phyloP scores from a whole-genome alignment of 2,113 vertebrate species.

The Hylia prasina region DNA sequence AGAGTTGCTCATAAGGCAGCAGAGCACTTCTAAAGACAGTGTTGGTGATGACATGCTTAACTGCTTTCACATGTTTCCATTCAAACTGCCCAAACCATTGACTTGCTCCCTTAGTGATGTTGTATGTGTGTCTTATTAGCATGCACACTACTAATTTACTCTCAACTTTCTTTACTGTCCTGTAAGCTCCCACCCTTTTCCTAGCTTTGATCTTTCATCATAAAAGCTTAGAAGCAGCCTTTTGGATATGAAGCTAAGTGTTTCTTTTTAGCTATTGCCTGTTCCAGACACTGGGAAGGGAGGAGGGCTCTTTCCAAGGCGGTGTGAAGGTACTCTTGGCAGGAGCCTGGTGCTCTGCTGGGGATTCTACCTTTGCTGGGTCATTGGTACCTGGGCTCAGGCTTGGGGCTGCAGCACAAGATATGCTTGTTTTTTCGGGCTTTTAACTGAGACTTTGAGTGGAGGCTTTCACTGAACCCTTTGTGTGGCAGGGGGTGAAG shows the following conservation, averaged over 20 bases:
- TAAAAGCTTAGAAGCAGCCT: background rate
- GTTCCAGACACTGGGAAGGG: background rate
- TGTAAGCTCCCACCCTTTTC: background rate
- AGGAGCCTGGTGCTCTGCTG: background rate
- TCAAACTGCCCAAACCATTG: background rate
- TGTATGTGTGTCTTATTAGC: background rate
- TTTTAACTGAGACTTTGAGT: background rate
- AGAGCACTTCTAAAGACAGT: background rate
- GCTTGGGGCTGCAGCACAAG: background rate
- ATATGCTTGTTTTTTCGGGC: background rate
- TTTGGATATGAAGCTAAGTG: background rate
- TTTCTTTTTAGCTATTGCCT: background rate
- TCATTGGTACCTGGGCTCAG: background rate
- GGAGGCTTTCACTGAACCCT: background rate
- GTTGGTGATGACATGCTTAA: background rate
- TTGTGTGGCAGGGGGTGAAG: background rate
- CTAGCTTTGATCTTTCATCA: background rate
- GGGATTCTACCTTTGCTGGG: background rate
- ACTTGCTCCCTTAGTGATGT: background rate
- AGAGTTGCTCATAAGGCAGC: background rate
- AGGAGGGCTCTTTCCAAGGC: background rate
- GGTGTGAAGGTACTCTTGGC: background rate
- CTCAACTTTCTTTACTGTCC: background rate
- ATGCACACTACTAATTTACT: background rate
- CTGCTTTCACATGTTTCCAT: background rate